These are phyloP conservation scores for Balaenoptera acutorostrata DNA, from an alignment of 2,113 vertebrate species.

Conservation along the genomic window DNA sequence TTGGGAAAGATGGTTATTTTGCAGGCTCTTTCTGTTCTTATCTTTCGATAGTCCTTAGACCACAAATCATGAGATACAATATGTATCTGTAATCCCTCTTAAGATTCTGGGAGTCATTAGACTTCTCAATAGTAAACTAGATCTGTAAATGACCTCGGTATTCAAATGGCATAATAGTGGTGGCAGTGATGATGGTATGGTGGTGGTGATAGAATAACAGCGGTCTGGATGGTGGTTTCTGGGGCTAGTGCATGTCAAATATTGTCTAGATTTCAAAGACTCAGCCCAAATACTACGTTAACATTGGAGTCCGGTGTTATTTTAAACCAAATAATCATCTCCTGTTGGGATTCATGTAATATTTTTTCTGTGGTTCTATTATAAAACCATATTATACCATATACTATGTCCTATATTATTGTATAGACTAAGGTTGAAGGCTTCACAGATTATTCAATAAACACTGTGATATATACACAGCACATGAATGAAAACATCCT, in stretches of 20 bases:
- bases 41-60: not conserved
- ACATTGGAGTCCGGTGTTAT: not conserved
- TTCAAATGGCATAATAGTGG: not conserved
- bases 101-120: not conserved
- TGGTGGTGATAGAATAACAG: not conserved
- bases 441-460: not conserved
- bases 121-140: not conserved
- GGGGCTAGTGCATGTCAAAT: no score
- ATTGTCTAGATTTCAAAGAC: not conserved
- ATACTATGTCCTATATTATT: not conserved
- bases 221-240: not conserved
- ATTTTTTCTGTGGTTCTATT: not conserved
- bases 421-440: not conserved
- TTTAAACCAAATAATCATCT: not conserved
- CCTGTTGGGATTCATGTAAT: not conserved
- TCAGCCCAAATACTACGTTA: not conserved
- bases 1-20: not conserved
- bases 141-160: no score
- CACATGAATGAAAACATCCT: not conserved
- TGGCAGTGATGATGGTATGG: not conserved
- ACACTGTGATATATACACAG: not conserved
- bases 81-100: not conserved
- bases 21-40: not conserved
- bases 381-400: not conserved
- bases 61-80: not conserved